These are phyloP conservation scores for Lytechinus pictus DNA, from an alignment of 35 echinoderm and acorn worm species.

Conservation along the genomic window DNA sequence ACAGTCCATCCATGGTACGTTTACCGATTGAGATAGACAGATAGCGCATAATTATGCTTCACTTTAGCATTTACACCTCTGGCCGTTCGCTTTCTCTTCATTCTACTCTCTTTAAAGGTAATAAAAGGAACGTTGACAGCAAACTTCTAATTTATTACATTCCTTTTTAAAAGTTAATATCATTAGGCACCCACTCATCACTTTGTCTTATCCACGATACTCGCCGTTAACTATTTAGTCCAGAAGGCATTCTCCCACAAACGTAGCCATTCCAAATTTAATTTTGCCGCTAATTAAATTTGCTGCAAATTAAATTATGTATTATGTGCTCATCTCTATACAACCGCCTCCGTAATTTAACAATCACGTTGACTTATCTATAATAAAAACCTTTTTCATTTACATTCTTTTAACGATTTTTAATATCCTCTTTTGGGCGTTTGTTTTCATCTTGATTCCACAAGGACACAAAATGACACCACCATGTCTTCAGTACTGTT, in stretches of 20 bases:
- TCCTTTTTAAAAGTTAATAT: neutral
- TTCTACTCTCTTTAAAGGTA: too few relatives aligned
- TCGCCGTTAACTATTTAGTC: neutral
- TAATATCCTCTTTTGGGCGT: too few relatives aligned
- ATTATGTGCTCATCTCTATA: slow-evolving; percentile 2
- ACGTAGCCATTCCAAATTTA: neutral
- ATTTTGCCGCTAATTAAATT: neutral
- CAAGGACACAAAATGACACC: too few relatives aligned
- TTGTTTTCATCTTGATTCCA: too few relatives aligned
- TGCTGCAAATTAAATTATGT: slow-evolving; percentile 6
- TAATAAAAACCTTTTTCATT: neutral
- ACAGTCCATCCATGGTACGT: too few relatives aligned
- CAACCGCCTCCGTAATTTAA: neutral
- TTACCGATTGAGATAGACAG: too few relatives aligned
- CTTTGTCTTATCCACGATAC: neutral
- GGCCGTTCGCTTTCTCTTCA: too few relatives aligned
- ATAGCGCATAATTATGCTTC: too few relatives aligned
- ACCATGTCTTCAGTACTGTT: too few relatives aligned
- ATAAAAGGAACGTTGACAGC: neutral
- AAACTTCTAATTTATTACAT: neutral
- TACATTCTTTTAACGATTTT: neutral
- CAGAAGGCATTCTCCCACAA: neutral
- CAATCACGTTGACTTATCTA: neutral
- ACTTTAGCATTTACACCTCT: too few relatives aligned
- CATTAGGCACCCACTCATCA: neutral